phyloP scores from a whole-genome alignment of 1,140 invertebrate genomes.

The Diachasmimorpha longicaudata region DNA sequence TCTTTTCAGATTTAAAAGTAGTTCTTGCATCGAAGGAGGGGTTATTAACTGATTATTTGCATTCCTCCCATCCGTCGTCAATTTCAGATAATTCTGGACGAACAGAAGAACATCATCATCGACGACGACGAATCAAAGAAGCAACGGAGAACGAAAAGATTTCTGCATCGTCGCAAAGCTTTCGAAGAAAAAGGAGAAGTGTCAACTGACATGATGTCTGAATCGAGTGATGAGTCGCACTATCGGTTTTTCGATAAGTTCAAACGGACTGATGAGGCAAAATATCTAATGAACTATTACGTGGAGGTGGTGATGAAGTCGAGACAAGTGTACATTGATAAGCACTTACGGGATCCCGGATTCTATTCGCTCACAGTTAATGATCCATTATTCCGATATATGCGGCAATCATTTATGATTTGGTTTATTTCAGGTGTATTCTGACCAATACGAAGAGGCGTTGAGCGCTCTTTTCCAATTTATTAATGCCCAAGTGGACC shows the following conservation, averaged over 20 bases:
- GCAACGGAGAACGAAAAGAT: slow-evolving; percentile 26
- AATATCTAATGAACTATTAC: slow-evolving; percentile 38
- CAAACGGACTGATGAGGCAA: neutral
- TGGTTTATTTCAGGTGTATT: slow-evolving; percentile 24
- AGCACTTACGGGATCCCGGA: slow-evolving; percentile 43
- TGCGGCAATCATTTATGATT: neutral
- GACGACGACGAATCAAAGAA: slow-evolving; percentile 35
- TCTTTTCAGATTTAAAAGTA: slow-evolving; percentile 25
- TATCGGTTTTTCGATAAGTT: neutral
- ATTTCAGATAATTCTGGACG: slow-evolving; percentile 42
- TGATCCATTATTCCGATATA: neutral
- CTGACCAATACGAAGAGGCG: slow-evolving; percentile 37
- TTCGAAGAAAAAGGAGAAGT: neutral
- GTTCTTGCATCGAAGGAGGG: neutral
- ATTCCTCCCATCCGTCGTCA: too few relatives aligned
- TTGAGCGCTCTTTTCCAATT: slow-evolving; percentile 33
- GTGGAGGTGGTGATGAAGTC: slow-evolving; percentile 38
- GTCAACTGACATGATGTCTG: slow-evolving; percentile 13
- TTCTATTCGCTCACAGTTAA: slow-evolving; percentile 43
- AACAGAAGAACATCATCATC: slow-evolving; percentile 40
- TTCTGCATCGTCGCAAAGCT: slow-evolving; percentile 21
- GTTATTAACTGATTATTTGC: too few relatives aligned
- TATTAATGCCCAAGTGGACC: slow-evolving; percentile 30
- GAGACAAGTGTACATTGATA: slow-evolving; percentile 40
- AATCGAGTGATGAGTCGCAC: slow-evolving; percentile 35